Evolutionary conservation across 2,113 vertebrate species (phyloP).

Genomic region (Pachypanchax playfairii): DNA sequence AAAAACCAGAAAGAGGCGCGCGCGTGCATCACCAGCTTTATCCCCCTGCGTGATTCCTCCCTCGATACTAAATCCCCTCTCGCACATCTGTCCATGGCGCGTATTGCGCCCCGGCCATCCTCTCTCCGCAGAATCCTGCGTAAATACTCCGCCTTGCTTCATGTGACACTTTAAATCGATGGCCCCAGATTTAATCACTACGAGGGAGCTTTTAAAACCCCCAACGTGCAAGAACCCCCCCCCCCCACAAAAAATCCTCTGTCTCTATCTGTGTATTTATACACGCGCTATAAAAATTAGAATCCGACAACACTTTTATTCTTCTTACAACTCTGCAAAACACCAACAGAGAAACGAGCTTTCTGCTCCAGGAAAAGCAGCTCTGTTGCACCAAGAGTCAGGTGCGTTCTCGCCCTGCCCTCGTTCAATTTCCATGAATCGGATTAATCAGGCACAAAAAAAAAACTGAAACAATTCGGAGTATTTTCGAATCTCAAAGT

Average conservation of each 20-base stretch:
- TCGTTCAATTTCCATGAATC: conserved; percentile 26
- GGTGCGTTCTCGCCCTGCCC: conserved; percentile 49
- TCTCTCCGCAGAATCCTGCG: conserved; percentile 32
- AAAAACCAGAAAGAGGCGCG: not conserved
- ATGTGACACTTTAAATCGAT: conserved; percentile 51
- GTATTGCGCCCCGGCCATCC: conserved; percentile 47
- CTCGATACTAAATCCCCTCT: conserved; percentile 72
- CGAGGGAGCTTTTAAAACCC: conserved; percentile 1
- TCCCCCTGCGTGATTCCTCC: conserved; percentile 73
- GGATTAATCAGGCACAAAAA: conserved; percentile 6
- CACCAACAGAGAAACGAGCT: too few species aligned
- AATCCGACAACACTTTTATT: not conserved
- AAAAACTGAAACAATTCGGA: not conserved
- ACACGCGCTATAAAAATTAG: not conserved
- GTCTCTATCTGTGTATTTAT: too few species aligned
- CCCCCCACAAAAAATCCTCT: too few species aligned
- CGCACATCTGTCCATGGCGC: conserved; percentile 76
- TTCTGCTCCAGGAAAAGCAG: conserved; percentile 19
- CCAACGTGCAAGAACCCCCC: conserved; percentile 1
- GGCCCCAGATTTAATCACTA: conserved; percentile 39
- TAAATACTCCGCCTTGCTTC: conserved; percentile 38
- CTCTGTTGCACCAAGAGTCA: conserved; percentile 66
- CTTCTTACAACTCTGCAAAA: conserved; percentile 7
- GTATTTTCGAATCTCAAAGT: not conserved
- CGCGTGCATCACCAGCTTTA: conserved; percentile 40